Conservation (phyloP, 2,113 vertebrate genomes). For the Polypterus bichir region DNA sequence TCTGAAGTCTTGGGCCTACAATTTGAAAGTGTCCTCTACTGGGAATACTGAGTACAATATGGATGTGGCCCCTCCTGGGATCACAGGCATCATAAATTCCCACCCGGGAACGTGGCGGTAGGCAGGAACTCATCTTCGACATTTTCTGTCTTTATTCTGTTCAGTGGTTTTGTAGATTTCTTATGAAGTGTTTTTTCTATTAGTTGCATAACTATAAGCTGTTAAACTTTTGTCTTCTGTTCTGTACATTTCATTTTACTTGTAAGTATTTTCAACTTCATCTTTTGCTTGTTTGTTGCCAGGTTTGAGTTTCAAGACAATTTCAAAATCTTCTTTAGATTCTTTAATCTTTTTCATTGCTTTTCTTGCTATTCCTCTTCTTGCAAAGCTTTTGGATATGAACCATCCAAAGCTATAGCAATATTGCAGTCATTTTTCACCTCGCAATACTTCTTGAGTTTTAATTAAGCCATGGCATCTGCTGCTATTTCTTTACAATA, state of each 20-base stretch:
- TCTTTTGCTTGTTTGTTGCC: constrained; percentile 86
- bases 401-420: constrained; percentile 68
- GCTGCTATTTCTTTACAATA: no score
- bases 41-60: no score
- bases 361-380: constrained; percentile 74
- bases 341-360: constrained; percentile 67
- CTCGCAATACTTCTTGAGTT: constrained; percentile 57
- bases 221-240: constrained; percentile 31
- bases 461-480: no score
- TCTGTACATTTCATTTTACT: constrained; percentile 41
- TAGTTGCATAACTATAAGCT: constrained; percentile 56
- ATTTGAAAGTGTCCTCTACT: no score
- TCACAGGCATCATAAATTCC: no score
- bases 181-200: constrained; percentile 52
- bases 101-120: no score
- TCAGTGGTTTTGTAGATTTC: constrained; percentile 32
- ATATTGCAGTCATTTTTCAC: constrained; percentile 80
- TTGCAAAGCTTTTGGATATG: constrained; percentile 84
- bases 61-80: no score
- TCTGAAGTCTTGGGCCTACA: no score
- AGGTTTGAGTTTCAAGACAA: constrained; percentile 77
- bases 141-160: no score
- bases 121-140: no score
- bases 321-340: constrained; percentile 80
- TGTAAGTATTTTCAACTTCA: constrained; percentile 72